Base-by-base conservation (phyloP, 2,888 invertebrate genomes). In the Glyphotaelius pellucidus region DNA sequence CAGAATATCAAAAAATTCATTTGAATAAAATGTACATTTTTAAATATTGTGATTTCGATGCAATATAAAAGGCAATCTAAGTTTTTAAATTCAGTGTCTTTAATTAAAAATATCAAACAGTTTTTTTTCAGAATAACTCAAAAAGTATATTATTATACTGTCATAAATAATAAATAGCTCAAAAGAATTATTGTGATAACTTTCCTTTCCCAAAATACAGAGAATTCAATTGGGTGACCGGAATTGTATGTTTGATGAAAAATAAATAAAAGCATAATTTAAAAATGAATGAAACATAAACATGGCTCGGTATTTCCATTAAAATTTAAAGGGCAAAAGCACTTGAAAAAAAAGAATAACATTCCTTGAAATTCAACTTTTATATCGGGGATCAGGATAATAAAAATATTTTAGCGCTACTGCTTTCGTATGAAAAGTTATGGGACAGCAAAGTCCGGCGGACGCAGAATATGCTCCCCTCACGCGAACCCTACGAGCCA, bases 391-490 rank as follows among this genome's bases (percentile, higher is more conserved):
- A 47, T 87, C 52, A 32, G 32, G 47, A 52, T 52, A 87, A 47
- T 67, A 87, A 67, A 87, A 79, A 80, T 80, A 80, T 80, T 89
- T 80, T 47, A 38, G 80, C 38, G 38, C 80, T 38, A 80, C 30
- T 80, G 89, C 35, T 80, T 31, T 80, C 80, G 80, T 38, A 91
- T 86, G 88, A 89, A 12, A 90, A 92, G 92, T 93, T 91, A 93
- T 93, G 92, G 91, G 92, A 89, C 92, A 90, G 90, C 80, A 38
- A 89, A 89, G 90, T 90, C 83, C 88, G 83, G 88, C 32, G 90
- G 80, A 91, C 80, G 90, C 91, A 84, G 87, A 92, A 93, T 92
- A 93, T 90, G 90, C 86, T 85, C 85, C 88, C 91, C 88, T 90
- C 93, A 93, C 93, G 93, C 93, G 87, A 93, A 87, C 83, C 86